Evolutionary conservation across 1,140 invertebrate species (phyloP), one percentile per base, ranked within the genome.

Genomic region (Hyles euphorbiae): DNA sequence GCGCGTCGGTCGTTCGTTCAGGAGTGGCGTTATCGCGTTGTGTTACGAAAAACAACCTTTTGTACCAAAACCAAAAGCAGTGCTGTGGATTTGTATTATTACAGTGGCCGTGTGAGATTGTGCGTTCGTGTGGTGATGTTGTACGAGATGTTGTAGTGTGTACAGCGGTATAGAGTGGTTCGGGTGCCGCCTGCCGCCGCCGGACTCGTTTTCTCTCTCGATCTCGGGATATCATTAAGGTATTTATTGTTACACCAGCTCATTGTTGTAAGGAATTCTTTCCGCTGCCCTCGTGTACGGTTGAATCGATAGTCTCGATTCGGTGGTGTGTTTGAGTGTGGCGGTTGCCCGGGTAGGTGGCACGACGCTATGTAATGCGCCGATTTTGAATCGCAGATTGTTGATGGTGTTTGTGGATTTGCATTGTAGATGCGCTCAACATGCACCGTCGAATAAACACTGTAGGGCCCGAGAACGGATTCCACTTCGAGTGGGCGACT

Each of bases 161-260:
- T 87, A 78, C 75, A 84, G 72, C 78, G 83, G 68, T 84, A 83
- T 76, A 83, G 70, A 70, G 75, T 81, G 68, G 75, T 69, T 73
- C 74, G 82, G 79, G 78, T 76, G 61, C 70, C 74, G 72, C 75
- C 74, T 78, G 72, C 76, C 67, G 72, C 71, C 75, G 74, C 74
- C 74, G 79, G 82, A 83, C 86, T 83, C 82, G 74, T 87, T 81
- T 79, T 81, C 82, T 81, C 78, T 78, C 73, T 40, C 65, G 76
- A 79, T 84, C 85, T 79, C 78, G 75, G 83, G 85, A 87, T 88
- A 88, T 85, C 86, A 88, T 87, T 88, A 88, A 88, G 86, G 86
- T 88, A 88, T 88, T 87, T 88, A 87, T 87, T 87, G 86, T 88
- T 80, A 86, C 81, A 85, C 78, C 77, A 78, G 72, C 71, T 84